Evolutionary conservation across 2,888 invertebrate genomes (phyloP), one percentile per base, ranked within the genome.

Genomic region (Brachylomia viminalis): DNA sequence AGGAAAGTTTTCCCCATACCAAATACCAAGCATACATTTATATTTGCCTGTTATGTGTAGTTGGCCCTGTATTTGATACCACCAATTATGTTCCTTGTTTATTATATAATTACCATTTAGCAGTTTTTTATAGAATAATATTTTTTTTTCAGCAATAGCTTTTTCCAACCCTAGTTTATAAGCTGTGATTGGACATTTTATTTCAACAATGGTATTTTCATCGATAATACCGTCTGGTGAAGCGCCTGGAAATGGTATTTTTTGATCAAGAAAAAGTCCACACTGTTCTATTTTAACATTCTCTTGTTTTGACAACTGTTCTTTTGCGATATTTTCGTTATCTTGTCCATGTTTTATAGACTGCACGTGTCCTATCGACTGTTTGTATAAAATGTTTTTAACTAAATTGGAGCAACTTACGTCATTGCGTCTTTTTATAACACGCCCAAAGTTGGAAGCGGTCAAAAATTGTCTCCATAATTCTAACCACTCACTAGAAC

Each of bases 401-500:
- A 68, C 42, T 54, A 56, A 27, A 30, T 56, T 68, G 54, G 3
- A 27, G 38, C 54, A 54, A 56, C 68, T 58, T 27, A 56, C 56
- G 11, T 42, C 42, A 20, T 54, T 54, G 54, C 68, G 56, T 45
- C 68, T 69, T 56, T 69, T 69, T 30, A 69, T 58, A 30, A 69
- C 58, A 45, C 45, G 42, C 30, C 58, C 30, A 58, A 69, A 47
- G 30, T 70, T 59, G 33, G 69, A 70, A 59, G 58, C 69, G 10
- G 69, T 70, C 30, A 70, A 59, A 59, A 70, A 23, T 33, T 30
- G 7, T 70, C 69, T 45, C 33, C 69, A 45, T 58, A 70, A 8
- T 59, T 70, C 69, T 59, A 70, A n/a, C 58, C 69, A 69, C 45
- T 59, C 45, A 59, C 58, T 47, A 69, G 58, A 69, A 47, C 45